Conservation (phyloP, 2,113 vertebrate genomes). For the Seriola dumerili region DNA sequence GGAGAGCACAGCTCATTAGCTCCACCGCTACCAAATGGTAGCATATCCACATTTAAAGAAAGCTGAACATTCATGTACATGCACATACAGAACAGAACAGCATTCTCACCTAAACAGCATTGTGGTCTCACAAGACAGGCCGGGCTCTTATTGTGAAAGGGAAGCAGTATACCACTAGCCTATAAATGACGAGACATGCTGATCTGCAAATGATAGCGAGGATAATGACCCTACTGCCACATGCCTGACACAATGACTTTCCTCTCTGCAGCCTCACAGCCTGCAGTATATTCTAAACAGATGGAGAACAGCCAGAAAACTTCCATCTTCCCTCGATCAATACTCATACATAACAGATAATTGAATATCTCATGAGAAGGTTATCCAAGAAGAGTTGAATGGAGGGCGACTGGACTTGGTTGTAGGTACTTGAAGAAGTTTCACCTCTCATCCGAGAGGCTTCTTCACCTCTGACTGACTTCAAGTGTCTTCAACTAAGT, state of each 20-base stretch:
- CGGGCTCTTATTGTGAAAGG: not conserved
- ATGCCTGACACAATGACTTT: slow-evolving; percentile 20
- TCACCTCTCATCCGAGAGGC: too few species aligned
- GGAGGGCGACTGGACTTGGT: too few species aligned
- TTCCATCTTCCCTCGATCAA: slow-evolving; percentile 47
- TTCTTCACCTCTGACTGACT: too few species aligned
- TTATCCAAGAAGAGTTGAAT: too few species aligned
- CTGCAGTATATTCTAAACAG: slow-evolving; percentile 11
- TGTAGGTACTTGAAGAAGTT: too few species aligned
- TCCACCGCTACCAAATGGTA: not conserved
- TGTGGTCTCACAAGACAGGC: too few species aligned
- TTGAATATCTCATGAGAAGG: slow-evolving; percentile 48
- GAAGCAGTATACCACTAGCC: not conserved
- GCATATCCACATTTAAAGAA: not conserved
- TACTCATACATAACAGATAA: slow-evolving; percentile 41
- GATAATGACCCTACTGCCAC: slow-evolving; percentile 13
- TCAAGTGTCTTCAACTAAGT: too few species aligned
- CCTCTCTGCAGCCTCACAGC: slow-evolving; percentile 1
- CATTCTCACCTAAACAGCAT: not conserved
- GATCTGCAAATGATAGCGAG: not conserved
- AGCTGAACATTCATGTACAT: not conserved
- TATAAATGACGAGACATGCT: not conserved
- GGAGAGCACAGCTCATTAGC: not conserved
- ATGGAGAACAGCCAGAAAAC: slow-evolving; percentile 34
- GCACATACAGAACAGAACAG: not conserved